Conservation (phyloP, 2,113 vertebrate species). For the Odontesthes bonariensis region DNA sequence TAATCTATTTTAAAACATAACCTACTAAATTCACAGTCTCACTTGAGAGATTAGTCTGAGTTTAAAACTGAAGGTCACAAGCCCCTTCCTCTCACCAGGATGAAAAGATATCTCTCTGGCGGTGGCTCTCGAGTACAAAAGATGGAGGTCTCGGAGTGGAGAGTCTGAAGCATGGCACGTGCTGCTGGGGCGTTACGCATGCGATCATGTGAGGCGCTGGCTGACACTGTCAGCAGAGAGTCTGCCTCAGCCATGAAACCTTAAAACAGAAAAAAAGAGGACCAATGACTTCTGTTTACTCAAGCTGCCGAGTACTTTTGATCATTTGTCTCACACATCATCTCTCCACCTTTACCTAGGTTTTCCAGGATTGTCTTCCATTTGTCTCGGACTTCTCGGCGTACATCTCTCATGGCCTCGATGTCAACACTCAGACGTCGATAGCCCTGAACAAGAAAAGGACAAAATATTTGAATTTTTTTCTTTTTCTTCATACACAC, state of each 20-base stretch:
- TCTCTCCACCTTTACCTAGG: slow-evolving; percentile 73
- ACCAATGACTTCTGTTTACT: background rate
- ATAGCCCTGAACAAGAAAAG: slow-evolving; percentile 78
- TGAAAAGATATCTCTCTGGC: slow-evolving; percentile 89
- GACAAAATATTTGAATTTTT: background rate
- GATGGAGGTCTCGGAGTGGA: slow-evolving; percentile 83
- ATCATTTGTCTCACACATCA: background rate
- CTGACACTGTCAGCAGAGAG: slow-evolving; percentile 81
- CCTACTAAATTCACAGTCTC: background rate
- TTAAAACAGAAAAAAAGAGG: slow-evolving; percentile 24
- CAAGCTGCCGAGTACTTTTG: background rate
- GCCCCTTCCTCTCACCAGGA: slow-evolving; percentile 77
- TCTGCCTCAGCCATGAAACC: slow-evolving; percentile 87
- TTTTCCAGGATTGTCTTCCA: slow-evolving; percentile 86
- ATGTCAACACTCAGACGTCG: slow-evolving; percentile 87
- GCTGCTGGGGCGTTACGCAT: slow-evolving; percentile 82
- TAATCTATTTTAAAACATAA: background rate
- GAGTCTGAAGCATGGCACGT: slow-evolving; percentile 74
- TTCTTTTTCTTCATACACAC: background rate
- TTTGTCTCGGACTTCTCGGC: slow-evolving; percentile 84
- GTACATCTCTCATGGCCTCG: slow-evolving; percentile 84
- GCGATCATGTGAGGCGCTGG: slow-evolving; percentile 79
- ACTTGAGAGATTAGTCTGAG: no score
- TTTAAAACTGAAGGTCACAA: slow-evolving; percentile 3
- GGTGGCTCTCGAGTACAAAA: slow-evolving; percentile 79